phyloP scores from a whole-genome alignment of 1,140 invertebrate species.

The Drosophila parabipectinata region DNA sequence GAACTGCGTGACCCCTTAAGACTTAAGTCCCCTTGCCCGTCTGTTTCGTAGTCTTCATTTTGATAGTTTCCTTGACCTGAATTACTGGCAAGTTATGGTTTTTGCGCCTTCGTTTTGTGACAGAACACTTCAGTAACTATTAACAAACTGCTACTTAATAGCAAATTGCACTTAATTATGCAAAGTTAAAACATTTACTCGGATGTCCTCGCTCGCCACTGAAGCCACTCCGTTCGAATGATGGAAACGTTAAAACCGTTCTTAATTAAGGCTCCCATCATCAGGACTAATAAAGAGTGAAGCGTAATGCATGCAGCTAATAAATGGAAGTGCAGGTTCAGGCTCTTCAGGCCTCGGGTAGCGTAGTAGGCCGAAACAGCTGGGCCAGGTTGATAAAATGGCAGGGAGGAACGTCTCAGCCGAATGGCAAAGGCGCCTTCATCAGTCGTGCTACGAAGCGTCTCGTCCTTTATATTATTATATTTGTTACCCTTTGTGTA shows the following conservation, averaged over 20 bases:
- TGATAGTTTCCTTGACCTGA: constrained; percentile 78
- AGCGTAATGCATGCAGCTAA: constrained; percentile 53
- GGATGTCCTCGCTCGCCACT: neutral
- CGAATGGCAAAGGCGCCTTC: constrained; percentile 51
- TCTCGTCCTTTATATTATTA: constrained; percentile 41
- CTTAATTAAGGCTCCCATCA: constrained; percentile 64
- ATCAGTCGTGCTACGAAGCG: constrained; percentile 36
- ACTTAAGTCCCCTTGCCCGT: constrained; percentile 3
- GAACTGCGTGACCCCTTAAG: constrained; percentile 21
- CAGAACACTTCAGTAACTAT: constrained; percentile 12
- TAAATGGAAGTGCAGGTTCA: constrained; percentile 39
- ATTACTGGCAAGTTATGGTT: constrained; percentile 57
- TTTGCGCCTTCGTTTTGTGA: constrained; percentile 3
- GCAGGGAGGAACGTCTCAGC: constrained; percentile 45
- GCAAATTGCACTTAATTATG: constrained; percentile 64
- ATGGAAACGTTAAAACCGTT: constrained; percentile 64
- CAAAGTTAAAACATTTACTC: constrained; percentile 26
- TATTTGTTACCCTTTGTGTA: constrained; percentile 30
- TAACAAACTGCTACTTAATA: constrained; percentile 19
- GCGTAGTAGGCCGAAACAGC: constrained; percentile 48
- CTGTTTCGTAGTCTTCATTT: constrained; percentile 47
- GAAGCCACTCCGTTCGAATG: constrained; percentile 34
- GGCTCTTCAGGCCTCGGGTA: neutral
- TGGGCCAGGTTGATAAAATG: constrained; percentile 70
- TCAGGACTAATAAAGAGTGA: constrained; percentile 28